These are phyloP conservation scores for Pterostichus madidus DNA, from an alignment of 2,888 invertebrate genomes.

Conservation along the genomic window DNA sequence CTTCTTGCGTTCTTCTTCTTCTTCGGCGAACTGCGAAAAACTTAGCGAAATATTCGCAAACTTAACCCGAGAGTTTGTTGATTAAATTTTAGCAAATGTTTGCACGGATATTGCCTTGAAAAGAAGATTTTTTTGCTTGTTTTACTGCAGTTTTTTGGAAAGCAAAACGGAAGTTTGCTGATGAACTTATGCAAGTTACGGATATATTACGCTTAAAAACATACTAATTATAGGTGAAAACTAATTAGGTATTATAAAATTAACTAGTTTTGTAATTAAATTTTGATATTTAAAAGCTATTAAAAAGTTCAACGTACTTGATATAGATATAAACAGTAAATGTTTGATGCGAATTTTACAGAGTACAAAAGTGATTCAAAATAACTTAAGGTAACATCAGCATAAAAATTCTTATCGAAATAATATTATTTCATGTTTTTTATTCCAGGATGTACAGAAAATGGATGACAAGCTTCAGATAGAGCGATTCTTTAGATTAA, in stretches of 20 bases:
- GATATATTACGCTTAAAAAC: slow-evolving; percentile 28
- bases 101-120: slow-evolving; percentile 43
- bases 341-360: no score
- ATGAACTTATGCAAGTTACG: slow-evolving; percentile 24
- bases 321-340: no score
- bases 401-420: no score
- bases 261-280: slow-evolving; percentile 29
- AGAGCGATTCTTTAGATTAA: no score
- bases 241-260: slow-evolving; percentile 5
- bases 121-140: slow-evolving; percentile 18
- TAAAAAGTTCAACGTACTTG: no score
- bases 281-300: neutral
- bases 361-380: no score
- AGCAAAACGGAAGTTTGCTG: neutral
- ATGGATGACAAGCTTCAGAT: no score
- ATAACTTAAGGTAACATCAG: no score
- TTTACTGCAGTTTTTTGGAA: slow-evolving; percentile 18
- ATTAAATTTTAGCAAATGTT: slow-evolving; percentile 51
- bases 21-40: slow-evolving; percentile 35
- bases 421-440: no score
- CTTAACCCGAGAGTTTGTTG: slow-evolving; percentile 47
- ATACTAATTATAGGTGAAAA: slow-evolving; percentile 15
- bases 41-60: slow-evolving; percentile 54
- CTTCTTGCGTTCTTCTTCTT: slow-evolving; percentile 25
- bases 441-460: no score